phyloP scores from a whole-genome alignment of 2,888 invertebrate species.

The Timema podura region DNA sequence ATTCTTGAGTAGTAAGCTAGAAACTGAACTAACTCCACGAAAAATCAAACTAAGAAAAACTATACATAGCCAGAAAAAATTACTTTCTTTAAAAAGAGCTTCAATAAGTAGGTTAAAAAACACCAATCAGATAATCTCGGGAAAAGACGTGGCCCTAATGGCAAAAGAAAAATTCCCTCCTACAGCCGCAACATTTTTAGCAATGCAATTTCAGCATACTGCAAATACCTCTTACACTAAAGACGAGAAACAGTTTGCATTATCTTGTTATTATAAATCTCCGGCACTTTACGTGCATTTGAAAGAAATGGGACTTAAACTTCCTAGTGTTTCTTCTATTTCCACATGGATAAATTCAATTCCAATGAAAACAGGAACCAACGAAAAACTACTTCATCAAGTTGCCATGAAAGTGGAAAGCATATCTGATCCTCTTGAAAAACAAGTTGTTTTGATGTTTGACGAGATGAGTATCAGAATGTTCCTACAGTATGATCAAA shows the following conservation, averaged over 20 bases:
- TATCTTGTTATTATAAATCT: slow-evolving; percentile 6
- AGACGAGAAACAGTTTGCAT: background rate
- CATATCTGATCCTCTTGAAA: background rate
- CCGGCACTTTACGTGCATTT: background rate
- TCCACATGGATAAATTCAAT: background rate
- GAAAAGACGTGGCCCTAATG: too few relatives aligned
- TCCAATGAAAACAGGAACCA: background rate
- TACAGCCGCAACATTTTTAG: too few relatives aligned
- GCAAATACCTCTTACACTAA: background rate
- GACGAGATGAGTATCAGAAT: background rate
- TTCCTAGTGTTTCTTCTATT: background rate
- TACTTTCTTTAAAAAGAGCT: too few relatives aligned
- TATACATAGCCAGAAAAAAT: too few relatives aligned
- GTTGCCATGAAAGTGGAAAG: background rate
- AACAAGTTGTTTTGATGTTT: background rate
- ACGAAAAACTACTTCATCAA: background rate
- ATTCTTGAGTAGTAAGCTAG: too few relatives aligned
- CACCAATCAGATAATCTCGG: too few relatives aligned
- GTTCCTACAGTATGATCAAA: background rate
- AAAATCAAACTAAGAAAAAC: too few relatives aligned
- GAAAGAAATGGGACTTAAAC: background rate
- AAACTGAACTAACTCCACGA: too few relatives aligned
- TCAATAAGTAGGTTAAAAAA: too few relatives aligned
- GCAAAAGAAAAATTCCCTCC: too few relatives aligned
- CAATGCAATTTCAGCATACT: too few relatives aligned